phyloP scores from a whole-genome alignment of 2,888 invertebrate species.

The Cylindroiulus punctatus region DNA sequence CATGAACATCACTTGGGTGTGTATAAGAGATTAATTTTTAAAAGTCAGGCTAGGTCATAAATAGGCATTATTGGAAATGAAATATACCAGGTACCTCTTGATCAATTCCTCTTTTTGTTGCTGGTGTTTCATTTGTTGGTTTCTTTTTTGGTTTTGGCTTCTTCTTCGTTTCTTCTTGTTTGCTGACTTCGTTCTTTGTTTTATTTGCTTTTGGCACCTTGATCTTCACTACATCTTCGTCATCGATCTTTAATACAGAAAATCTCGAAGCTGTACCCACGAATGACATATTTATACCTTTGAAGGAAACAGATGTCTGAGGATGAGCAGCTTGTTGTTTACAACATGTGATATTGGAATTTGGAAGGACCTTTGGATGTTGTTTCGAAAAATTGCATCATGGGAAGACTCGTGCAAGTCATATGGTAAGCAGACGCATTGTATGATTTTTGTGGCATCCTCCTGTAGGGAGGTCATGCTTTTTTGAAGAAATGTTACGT shows the following conservation, averaged over 20 bases:
- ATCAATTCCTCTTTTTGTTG: constrained; percentile 46
- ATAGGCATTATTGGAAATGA: too few species aligned
- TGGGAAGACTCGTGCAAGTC: background rate
- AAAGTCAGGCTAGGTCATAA: too few species aligned
- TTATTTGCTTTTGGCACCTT: background rate
- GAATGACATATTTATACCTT: constrained; percentile 39
- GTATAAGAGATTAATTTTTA: too few species aligned
- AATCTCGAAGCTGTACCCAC: constrained; percentile 73
- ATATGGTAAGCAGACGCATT: constrained; percentile 12
- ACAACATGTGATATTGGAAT: background rate
- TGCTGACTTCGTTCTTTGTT: background rate
- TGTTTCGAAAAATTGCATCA: background rate
- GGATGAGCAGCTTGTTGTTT: background rate
- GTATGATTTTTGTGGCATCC: background rate
- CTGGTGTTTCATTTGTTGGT: background rate
- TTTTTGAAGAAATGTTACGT: background rate
- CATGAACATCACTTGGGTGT: too few species aligned
- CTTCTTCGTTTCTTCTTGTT: constrained; percentile 37
- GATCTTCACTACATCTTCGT: constrained; percentile 62
- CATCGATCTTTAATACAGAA: constrained; percentile 78
- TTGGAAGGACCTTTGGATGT: too few species aligned
- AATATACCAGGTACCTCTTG: too few species aligned
- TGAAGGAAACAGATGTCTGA: background rate
- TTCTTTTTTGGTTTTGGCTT: constrained; percentile 35
- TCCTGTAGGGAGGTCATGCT: too few species aligned